Percentiles rank a stretch among this genome's conserved stretches.
Evolutionary conservation across 2,797 vertebrate species (phyloP).

Genomic region (Pipistrellus nathusii): DNA sequence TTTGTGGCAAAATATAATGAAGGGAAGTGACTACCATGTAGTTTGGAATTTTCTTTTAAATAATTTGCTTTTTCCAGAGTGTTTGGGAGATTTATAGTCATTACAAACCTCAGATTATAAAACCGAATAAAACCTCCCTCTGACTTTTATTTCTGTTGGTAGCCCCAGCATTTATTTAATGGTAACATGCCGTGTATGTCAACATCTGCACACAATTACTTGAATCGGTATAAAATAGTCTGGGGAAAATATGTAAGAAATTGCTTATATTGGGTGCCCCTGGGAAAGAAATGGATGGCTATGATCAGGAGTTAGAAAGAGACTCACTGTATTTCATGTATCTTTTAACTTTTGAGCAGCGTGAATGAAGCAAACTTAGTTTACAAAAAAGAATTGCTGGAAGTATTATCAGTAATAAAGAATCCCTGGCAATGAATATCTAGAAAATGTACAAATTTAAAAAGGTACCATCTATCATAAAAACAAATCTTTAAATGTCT

Average conservation of each 20-base stretch:
- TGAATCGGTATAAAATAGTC: constrained; percentile 35
- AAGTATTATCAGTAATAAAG: constrained; percentile 31
- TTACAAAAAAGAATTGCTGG: neutral
- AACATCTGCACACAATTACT: neutral
- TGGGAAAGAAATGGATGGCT: neutral
- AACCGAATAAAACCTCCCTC: neutral
- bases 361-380: neutral
- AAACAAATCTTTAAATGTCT: constrained; percentile 41
- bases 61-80: constrained; percentile 37
- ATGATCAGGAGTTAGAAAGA: neutral
- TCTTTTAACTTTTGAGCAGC: constrained; percentile 33
- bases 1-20: neutral
- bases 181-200: neutral
- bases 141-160: constrained; percentile 37
- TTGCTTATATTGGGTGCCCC: constrained; percentile 17
- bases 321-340: neutral
- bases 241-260: constrained; percentile 11
- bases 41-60: constrained; percentile 62
- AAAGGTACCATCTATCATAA: constrained; percentile 13
- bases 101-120: constrained; percentile 18
- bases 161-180: constrained; percentile 50
- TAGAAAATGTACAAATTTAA: constrained; percentile 7
- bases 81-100: constrained; percentile 14
- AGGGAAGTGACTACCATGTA: constrained; percentile 9
- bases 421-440: constrained; percentile 25